Base-by-base conservation (phyloP, 2,888 invertebrate genomes). In the Nebria salina region DNA sequence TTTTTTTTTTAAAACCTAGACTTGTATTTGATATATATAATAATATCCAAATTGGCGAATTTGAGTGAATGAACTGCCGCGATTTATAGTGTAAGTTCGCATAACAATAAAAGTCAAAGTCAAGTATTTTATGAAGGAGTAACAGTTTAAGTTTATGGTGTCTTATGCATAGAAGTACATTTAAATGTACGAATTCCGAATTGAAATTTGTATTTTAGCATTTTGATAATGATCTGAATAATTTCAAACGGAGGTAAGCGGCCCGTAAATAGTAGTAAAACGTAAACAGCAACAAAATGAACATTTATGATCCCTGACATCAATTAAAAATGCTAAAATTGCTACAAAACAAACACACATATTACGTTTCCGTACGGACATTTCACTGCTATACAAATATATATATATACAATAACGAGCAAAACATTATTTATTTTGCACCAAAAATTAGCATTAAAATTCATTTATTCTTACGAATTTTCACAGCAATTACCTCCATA, bases 251-350 rank as follows among this genome's bases (percentile, higher is more conserved):
- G 34, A 34, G 34, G 34, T 34, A 13, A 54, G 54, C 54, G 11
- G 54, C 54, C 13, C 54, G 54, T 54, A 54, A 54, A 54, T 54
- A 54, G 54, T 54, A 54, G 54, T 54, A 54, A 34, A 54, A 54
- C 54, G 54, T 54, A 54, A 54, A 54, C 54, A 54, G 54, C 54
- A 54, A 54, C 54, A 54, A 54, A 54, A 54, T 54, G 54, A 54
- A 54, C 54, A 54, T 54, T 54, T 54, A 54, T 54, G 54, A 54
- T 54, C 11, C 54, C 54, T 54, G 54, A 54, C 54, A 54, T 11
- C 54, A 54, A 54, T 54, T 54, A 54, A 54, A 54, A 54, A 54
- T 54, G 54, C 54, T 54, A 54, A 54, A 54, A 54, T 54, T 54
- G 11, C 54, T 8, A 54, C 54, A 54, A 54, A 54, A 54, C 54